Evolutionary conservation across 1,140 invertebrate species (phyloP), one percentile per base, ranked within the genome.

Genomic region (Oncopodura yosiiana): DNA sequence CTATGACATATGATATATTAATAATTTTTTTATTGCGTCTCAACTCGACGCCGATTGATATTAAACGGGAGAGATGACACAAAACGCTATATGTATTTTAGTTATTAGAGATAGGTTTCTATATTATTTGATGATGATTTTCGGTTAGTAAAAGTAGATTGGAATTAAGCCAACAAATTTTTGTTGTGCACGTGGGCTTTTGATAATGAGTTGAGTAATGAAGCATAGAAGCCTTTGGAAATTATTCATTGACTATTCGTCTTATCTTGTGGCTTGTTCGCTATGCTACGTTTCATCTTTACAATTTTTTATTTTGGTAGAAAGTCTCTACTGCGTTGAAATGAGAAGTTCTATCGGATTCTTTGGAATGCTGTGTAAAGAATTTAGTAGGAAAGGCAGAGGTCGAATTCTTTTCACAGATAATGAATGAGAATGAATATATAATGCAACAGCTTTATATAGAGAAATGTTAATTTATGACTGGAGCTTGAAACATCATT

Each of bases 191-290:
- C 38, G 52, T 53, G 46, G 51, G 34, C 50, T 53, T 59, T 49
- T 59, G n/a, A n/a, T n/a, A 59, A 59, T 59, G 57, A 59, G 57
- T 36, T 54, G 43, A 49, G 51, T 59, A 59, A 59, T 59, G 57
- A 59, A 59, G 26, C 57, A 27, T 54, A 32, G 26, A n/a, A n/a
- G n/a, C n/a, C 4, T 29, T 21, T 16, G 19, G 43, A 46, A 46
- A 46, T 46, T 46, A 30, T 46, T 46, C 43, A 46, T 29, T 30
- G 43, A n/a, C 27, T 46, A 11, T 30, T 14, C 32, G 12, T n/a
- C n/a, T n/a, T n/a, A n/a, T n/a, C n/a, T n/a, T n/a, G 24, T 23
- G 16, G 32, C 29, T n/a, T 46, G 11, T 29, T 46, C 5, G 32
- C 4, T 30, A 30, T 46, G 29, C 32, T 46, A 29, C 27, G 43